Evolutionary conservation across 2,113 vertebrate species (phyloP).

Genomic region (human (Homo sapiens)): DNA sequence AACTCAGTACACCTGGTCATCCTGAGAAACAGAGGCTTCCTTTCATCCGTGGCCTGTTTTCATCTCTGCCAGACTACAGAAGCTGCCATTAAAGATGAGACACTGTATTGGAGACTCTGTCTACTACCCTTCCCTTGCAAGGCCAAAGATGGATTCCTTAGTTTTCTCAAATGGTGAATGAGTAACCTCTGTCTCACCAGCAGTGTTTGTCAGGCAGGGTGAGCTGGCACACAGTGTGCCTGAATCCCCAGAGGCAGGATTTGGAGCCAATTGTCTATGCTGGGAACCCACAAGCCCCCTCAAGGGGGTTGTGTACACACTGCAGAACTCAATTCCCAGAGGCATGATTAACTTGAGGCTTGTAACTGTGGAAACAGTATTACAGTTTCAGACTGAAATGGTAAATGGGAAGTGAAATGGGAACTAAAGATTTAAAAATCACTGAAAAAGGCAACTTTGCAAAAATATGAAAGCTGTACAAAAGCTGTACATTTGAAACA

Average conservation of each 20-base stretch:
- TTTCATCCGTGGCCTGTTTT: not conserved
- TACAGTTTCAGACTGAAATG: slow-evolving; percentile 63
- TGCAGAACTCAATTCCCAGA: slow-evolving; percentile 75
- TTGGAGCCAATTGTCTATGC: slow-evolving; percentile 41
- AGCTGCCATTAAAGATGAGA: not conserved
- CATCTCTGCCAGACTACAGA: not conserved
- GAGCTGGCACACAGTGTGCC: slow-evolving; percentile 40
- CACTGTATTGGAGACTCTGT: not conserved
- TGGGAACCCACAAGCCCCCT: slow-evolving; percentile 63
- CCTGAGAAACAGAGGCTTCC: not conserved
- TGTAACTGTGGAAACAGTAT: slow-evolving; percentile 79
- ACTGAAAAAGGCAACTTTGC: slow-evolving; percentile 29
- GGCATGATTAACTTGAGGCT: slow-evolving; percentile 69
- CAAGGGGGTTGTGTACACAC: slow-evolving; percentile 48
- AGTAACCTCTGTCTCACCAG: slow-evolving; percentile 56
- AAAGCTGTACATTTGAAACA: slow-evolving; percentile 37
- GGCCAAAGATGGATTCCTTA: slow-evolving; percentile 44
- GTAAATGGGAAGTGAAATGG: slow-evolving; percentile 55
- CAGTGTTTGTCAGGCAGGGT: slow-evolving; percentile 74
- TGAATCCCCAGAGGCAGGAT: slow-evolving; percentile 58
- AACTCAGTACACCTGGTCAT: not conserved
- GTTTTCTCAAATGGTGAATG: not conserved
- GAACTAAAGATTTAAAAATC: slow-evolving; percentile 46
- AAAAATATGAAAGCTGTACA: slow-evolving; percentile 53
- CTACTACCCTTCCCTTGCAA: slow-evolving; percentile 54